phyloP scores from a whole-genome alignment of 2,113 vertebrate species.

The Parus major region DNA sequence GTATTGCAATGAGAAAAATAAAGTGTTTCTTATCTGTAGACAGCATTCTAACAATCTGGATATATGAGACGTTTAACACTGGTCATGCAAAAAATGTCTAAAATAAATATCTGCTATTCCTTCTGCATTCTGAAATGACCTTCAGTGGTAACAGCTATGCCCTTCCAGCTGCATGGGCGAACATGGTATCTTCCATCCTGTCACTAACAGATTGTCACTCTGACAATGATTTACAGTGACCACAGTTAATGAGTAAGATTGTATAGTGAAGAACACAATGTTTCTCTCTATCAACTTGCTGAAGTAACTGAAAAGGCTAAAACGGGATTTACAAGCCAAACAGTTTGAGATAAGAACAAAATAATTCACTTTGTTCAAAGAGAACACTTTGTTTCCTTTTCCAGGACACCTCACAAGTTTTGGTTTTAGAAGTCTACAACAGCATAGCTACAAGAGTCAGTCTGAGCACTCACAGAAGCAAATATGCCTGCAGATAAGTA shows the following conservation, averaged over 20 bases:
- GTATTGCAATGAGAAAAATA: neutral
- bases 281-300: neutral
- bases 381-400: neutral
- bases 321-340: neutral
- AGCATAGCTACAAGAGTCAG: neutral
- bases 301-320: neutral
- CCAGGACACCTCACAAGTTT: neutral
- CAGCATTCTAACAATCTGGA: neutral
- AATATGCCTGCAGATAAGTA: neutral
- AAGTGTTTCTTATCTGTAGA: neutral
- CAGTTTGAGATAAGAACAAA: neutral
- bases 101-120: neutral
- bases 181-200: neutral
- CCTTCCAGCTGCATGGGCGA: neutral
- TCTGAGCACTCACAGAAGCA: neutral
- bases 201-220: neutral
- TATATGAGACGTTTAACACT: neutral
- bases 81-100: neutral
- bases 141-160: neutral
- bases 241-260: neutral
- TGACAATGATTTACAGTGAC: neutral
- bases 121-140: neutral
- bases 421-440: neutral
- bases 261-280: neutral
- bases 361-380: neutral